Percentiles rank a stretch among this genome's conserved stretches.
Conservation (phyloP, 2,888 invertebrate genomes). For the Drosophila bunnanda region DNA sequence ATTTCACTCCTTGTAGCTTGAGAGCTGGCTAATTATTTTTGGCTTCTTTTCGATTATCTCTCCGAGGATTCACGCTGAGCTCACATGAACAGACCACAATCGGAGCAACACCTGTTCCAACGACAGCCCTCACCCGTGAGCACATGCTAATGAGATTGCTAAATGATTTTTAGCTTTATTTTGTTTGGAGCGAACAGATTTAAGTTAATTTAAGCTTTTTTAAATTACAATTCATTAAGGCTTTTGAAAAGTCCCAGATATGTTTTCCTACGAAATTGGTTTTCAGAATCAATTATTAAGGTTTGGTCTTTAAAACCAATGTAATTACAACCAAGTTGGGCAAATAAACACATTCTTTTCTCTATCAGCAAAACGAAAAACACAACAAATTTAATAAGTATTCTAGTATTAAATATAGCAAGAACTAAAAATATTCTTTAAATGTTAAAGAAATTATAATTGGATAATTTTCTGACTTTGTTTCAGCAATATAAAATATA, state of each 20-base stretch:
- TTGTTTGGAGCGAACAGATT: background rate
- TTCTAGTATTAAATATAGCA: background rate
- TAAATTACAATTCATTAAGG: background rate
- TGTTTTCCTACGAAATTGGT: background rate
- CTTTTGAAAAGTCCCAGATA: background rate
- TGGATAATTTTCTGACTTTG: background rate
- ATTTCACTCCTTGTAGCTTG: conserved; percentile 39
- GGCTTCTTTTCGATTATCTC: conserved; percentile 26
- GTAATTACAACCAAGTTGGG: background rate
- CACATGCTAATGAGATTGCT: conserved; percentile 23
- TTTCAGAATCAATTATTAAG: background rate
- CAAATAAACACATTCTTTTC: background rate
- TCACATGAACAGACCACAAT: conserved; percentile 53
- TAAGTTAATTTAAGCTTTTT: background rate
- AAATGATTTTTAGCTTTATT: conserved; percentile 3
- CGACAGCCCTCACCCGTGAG: background rate
- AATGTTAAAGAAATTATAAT: background rate
- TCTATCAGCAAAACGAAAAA: background rate
- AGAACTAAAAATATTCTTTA: background rate
- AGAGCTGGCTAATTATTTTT: conserved; percentile 24
- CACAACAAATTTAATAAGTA: background rate
- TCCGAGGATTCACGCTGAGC: conserved; percentile 57
- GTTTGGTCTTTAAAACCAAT: background rate
- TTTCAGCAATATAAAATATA: too few relatives aligned
- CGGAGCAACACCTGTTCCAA: conserved; percentile 23